Evolutionary conservation across 2,888 invertebrate species (phyloP).

Genomic region (Notodonta dromedarius): DNA sequence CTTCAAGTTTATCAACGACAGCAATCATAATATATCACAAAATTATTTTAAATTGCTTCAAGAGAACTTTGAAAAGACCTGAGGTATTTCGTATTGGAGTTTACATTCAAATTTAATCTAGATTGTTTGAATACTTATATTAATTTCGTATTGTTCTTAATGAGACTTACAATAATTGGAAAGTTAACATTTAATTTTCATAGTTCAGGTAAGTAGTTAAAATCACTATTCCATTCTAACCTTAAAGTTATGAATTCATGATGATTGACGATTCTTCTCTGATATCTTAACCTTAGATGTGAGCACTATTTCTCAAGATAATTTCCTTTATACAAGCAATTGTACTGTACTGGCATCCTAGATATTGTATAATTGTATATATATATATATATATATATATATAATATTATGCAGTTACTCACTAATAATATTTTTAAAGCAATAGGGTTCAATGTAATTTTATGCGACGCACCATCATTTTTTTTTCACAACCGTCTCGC

Average conservation of each 20-base stretch:
- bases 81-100: neutral
- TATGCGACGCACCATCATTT: neutral
- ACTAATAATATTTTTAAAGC: no score
- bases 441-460: no score
- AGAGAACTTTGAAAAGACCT: neutral
- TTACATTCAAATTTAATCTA: neutral
- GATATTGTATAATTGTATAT: no score
- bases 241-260: neutral
- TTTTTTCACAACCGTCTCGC: slow-evolving; percentile 40
- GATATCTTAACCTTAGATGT: neutral
- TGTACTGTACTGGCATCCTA: no score
- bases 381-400: no score
- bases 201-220: no score
- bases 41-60: slow-evolving; percentile 26
- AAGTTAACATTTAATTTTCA: no score
- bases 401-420: no score
- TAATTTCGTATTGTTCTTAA: neutral
- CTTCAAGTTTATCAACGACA: slow-evolving; percentile 35
- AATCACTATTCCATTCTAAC: no score
- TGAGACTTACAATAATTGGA: neutral
- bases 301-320: neutral
- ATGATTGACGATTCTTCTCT: neutral
- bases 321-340: no score
- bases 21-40: slow-evolving; percentile 36
- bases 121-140: slow-evolving; percentile 1